Evolutionary conservation across 2,113 vertebrate species (phyloP).

Genomic region (Dascyllus trimaculatus): DNA sequence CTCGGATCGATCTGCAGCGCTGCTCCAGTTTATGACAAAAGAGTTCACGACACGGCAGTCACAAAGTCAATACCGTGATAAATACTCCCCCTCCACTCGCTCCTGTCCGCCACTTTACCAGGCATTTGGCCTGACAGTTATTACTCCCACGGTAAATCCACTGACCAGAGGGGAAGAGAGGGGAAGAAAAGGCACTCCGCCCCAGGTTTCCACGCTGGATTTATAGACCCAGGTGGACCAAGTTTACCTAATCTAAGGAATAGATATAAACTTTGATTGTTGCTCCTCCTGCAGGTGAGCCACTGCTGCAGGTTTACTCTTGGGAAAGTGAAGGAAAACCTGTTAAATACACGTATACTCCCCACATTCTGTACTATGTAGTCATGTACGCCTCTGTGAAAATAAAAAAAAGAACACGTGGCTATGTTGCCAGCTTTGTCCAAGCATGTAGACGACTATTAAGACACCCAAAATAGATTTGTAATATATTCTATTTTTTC

Average conservation of each 20-base stretch:
- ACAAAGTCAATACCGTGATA: conserved; percentile 91
- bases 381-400: conserved; percentile 3
- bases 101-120: conserved; percentile 89
- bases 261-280: conserved; percentile 82
- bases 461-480: conserved; percentile 24
- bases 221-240: conserved; percentile 88
- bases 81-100: conserved; percentile 87
- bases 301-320: conserved; percentile 28
- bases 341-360: conserved; percentile 15
- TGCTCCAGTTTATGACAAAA: conserved; percentile 91
- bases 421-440: conserved; percentile 16
- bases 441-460: conserved; percentile 13
- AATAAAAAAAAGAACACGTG: background rate
- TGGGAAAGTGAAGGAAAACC: conserved; percentile 17
- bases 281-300: conserved; percentile 34
- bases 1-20: conserved; percentile 86
- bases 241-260: conserved; percentile 93
- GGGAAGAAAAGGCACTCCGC: conserved; percentile 84
- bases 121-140: conserved; percentile 92
- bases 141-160: conserved; percentile 95
- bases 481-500: background rate
- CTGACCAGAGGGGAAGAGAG: conserved; percentile 76
- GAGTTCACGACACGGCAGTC: conserved; percentile 89
- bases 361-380: background rate
- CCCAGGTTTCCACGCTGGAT: conserved; percentile 79